phyloP scores from a whole-genome alignment of 2,797 vertebrate species.

The Danio tinwini region DNA sequence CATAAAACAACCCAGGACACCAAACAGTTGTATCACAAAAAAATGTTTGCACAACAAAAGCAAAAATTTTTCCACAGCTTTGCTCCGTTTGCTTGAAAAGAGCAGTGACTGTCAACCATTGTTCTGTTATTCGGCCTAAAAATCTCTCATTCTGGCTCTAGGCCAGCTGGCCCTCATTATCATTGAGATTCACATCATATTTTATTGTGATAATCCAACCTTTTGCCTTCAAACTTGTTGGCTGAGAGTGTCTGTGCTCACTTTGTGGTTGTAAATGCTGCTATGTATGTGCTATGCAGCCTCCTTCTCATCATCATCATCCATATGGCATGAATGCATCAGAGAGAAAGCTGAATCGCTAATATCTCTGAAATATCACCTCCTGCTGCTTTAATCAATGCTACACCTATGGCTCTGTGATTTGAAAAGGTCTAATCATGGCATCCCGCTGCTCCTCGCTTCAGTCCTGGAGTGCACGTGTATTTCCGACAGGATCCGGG shows the following conservation, averaged over 20 bases:
- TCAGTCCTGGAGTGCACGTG: conserved; percentile 19
- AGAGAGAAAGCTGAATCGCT: not conserved
- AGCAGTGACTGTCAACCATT: not conserved
- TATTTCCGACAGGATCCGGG: conserved; percentile 18
- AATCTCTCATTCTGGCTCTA: not conserved
- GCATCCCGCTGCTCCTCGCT: conserved; percentile 9
- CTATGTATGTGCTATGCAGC: not conserved
- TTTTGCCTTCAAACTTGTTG: not conserved
- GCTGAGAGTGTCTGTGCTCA: not conserved
- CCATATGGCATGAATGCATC: not conserved
- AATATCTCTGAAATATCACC: not conserved
- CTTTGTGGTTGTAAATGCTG: not conserved
- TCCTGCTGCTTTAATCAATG: conserved; percentile 38
- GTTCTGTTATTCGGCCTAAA: not conserved
- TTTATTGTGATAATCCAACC: not conserved
- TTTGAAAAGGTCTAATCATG: not conserved
- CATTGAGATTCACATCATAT: not conserved
- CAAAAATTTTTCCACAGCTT: not conserved
- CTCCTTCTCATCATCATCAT: not conserved
- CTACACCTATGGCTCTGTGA: conserved; percentile 5
- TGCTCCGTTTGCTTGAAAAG: not conserved
- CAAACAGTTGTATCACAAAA: not conserved
- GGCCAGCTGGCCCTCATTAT: not conserved
- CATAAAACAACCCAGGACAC: not conserved
- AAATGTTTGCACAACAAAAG: not conserved